Percentiles rank a stretch among this genome's conserved stretches.
phyloP scores from a whole-genome alignment of 2,888 invertebrate species.

The Ophonus ardosiacus region DNA sequence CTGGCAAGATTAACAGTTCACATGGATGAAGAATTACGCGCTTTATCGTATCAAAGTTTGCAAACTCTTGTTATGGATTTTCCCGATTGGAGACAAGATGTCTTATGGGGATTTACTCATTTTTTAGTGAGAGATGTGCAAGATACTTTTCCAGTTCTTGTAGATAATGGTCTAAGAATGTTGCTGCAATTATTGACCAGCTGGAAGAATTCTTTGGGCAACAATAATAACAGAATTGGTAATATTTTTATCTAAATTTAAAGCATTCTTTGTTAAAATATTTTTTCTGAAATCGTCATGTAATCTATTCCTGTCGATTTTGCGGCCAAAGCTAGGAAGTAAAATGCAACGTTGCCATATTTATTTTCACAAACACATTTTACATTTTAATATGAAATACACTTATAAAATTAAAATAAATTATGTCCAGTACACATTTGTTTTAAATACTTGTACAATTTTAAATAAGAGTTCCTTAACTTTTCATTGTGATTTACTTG shows the following conservation, averaged over 20 bases:
- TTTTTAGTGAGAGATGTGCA: conserved; percentile 95
- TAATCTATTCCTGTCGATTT: too few relatives aligned
- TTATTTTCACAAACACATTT: too few relatives aligned
- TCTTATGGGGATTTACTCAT: conserved; percentile 95
- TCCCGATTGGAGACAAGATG: conserved; percentile 98
- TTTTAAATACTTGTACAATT: too few relatives aligned
- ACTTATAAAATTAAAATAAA: too few relatives aligned
- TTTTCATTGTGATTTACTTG: too few relatives aligned
- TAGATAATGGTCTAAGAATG: conserved; percentile 96
- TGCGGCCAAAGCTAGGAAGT: too few relatives aligned
- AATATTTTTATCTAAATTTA: neutral
- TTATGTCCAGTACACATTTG: too few relatives aligned
- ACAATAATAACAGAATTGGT: conserved; percentile 49
- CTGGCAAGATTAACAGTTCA: conserved; percentile 96
- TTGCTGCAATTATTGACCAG: conserved; percentile 93
- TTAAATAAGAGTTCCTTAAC: too few relatives aligned
- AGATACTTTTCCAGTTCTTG: conserved; percentile 91
- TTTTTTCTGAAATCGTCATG: too few relatives aligned
- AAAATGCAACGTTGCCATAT: too few relatives aligned
- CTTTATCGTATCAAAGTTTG: conserved; percentile 94
- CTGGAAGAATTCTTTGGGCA: conserved; percentile 88
- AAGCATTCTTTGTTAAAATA: neutral
- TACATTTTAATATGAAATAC: too few relatives aligned
- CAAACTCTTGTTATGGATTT: conserved; percentile 98
- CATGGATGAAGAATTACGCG: conserved; percentile 98